A percentile compares a stretch with the other conserved stretches of the same genome.
Evolutionary conservation across 2,797 vertebrate genomes (phyloP).

Genomic region (Forpus xanthops): DNA sequence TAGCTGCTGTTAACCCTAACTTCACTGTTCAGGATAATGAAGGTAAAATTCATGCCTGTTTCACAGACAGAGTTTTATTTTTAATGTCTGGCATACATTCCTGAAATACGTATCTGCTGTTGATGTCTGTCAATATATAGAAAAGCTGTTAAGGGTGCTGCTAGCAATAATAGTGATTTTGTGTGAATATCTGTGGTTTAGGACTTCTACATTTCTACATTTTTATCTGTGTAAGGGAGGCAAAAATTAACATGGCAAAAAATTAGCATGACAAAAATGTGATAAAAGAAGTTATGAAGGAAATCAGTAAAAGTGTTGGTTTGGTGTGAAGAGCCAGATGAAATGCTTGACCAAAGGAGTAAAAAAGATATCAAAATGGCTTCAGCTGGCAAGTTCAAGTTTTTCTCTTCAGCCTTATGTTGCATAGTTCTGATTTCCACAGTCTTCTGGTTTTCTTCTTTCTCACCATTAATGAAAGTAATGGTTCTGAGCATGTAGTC

Average conservation of each 20-base stretch:
- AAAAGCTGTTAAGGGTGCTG: background rate
- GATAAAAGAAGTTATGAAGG: background rate
- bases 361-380: background rate
- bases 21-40: slow-evolving; percentile 95
- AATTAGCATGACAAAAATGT: background rate
- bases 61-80: background rate
- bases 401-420: background rate
- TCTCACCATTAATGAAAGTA: background rate
- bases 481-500: background rate
- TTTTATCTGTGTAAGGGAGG: background rate
- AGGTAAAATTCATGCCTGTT: slow-evolving; percentile 78
- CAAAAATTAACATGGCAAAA: background rate
- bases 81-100: background rate
- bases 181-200: background rate
- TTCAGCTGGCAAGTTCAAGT: background rate
- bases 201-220: background rate
- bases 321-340: background rate
- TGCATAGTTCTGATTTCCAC: background rate
- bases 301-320: background rate
- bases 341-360: background rate
- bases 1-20: slow-evolving; percentile 92
- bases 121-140: background rate
- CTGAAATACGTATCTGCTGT: background rate
- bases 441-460: background rate
- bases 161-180: background rate